Percentiles rank a stretch among this genome's conserved stretches.
Conservation (phyloP, 1,140 invertebrate genomes). For the Tribolium castaneum region DNA sequence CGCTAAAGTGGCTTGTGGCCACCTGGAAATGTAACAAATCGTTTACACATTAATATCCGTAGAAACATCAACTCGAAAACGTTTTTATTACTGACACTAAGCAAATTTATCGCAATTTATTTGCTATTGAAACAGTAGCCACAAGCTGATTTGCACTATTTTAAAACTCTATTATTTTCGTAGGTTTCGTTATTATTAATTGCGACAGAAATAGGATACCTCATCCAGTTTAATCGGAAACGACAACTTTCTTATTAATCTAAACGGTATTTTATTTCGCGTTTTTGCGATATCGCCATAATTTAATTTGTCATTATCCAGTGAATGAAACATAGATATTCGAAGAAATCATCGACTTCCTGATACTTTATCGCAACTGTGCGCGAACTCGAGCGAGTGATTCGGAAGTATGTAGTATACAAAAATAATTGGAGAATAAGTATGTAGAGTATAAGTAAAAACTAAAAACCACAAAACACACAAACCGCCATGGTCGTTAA, state of each 20-base stretch:
- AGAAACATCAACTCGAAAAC: slow-evolving; percentile 18
- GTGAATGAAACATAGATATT: background rate
- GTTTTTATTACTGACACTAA: slow-evolving; percentile 28
- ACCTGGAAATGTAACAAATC: slow-evolving; percentile 49
- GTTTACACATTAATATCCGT: slow-evolving; percentile 39
- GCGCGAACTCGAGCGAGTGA: background rate
- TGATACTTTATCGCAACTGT: background rate
- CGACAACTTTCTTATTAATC: background rate
- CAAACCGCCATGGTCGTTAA: slow-evolving; percentile 59
- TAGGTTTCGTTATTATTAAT: background rate
- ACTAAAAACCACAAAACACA: slow-evolving; percentile 58
- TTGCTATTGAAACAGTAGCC: slow-evolving; percentile 3
- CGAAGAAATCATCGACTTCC: background rate
- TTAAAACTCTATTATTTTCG: slow-evolving; percentile 23
- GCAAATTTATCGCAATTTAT: slow-evolving; percentile 7
- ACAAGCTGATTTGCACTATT: slow-evolving; percentile 14
- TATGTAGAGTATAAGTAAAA: slow-evolving; percentile 50
- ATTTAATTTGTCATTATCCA: background rate
- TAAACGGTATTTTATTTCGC: background rate
- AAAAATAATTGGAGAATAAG: slow-evolving; percentile 29
- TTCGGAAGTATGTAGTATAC: background rate
- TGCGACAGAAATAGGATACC: background rate
- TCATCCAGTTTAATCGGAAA: background rate
- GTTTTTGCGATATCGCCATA: background rate
- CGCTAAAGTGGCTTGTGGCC: slow-evolving; percentile 49